These are phyloP conservation scores for Thamnophis sirtalis DNA, from an alignment of 2,113 vertebrate species.

Conservation along the genomic window DNA sequence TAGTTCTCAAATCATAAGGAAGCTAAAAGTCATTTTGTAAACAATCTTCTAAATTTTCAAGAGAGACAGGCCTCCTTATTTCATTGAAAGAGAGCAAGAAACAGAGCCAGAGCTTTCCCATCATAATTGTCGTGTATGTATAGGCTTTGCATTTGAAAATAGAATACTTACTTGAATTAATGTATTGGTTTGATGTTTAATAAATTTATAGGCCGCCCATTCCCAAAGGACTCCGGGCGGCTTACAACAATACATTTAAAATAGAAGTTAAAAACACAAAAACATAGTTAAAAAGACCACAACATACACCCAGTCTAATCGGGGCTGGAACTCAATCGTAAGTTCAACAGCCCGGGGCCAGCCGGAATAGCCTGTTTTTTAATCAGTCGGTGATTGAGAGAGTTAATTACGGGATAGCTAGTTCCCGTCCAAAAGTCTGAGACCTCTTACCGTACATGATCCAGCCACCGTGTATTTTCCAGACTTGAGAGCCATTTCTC, in stretches of 20 bases:
- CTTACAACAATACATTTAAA: no score
- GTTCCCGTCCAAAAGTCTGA: not conserved
- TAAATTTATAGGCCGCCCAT: no score
- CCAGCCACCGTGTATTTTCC: constrained; percentile 88
- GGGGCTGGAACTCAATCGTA: no score
- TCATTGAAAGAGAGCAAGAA: not conserved
- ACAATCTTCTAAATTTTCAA: not conserved
- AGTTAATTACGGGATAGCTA: not conserved
- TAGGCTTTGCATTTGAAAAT: not conserved
- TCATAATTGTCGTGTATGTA: not conserved
- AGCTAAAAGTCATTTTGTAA: not conserved
- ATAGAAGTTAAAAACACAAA: no score
- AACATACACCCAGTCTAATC: no score
- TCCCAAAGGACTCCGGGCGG: no score
- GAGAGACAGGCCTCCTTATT: not conserved
- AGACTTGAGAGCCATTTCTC: constrained; percentile 92
- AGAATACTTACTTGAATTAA: not conserved
- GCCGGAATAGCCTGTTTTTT: not conserved
- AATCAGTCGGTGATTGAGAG: not conserved
- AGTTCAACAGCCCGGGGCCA: no score
- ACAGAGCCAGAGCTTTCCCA: not conserved
- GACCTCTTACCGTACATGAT: constrained; percentile 78
- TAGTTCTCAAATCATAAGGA: not conserved
- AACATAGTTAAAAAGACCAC: no score
- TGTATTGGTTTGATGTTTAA: no score